Base-by-base conservation (phyloP, 2,888 invertebrate species). In the Gandaritis pyraliata region DNA sequence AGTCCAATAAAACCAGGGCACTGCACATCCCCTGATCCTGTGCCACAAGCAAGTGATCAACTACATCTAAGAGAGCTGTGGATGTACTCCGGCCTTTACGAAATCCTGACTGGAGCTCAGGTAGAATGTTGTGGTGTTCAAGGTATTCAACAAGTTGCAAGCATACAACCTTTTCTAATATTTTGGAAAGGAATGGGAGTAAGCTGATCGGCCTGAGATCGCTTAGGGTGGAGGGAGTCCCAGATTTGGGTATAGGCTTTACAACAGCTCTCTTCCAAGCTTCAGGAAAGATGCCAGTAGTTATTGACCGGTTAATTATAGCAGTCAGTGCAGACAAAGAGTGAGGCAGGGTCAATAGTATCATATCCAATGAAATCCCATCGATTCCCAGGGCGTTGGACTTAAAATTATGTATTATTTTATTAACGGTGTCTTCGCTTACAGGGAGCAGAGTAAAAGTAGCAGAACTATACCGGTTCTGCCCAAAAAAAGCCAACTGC, bases 201-300 rank as follows among this genome's bases (percentile, higher is more conserved):
- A 70, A 56, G 13, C 65, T 64, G 3, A 70, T 66, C 0, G 70
- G 66, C 0, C 68, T 18, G 0, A 68, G 47, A n/a, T 64, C 64
- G 11, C 60, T 60, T 1, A 48, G 7, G 3, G 7, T 0, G 5
- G 11, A 4, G 1, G 33, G 33, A 33, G 1, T 2, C 1, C 6
- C 6, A 33, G 2, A 4, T 33, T 33, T 33, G 1, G 59, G 59
- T 16, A 64, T 36, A 0, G 59, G 64, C 16, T 43, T 30, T 0
- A 59, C 48, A 1, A 56, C 23, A 15, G 58, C 62, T 1, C n/a
- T 15, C 23, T 49, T 51, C 58, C 62, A 62, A 0, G 10, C 1
- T 0, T 2, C 1, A 2, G 62, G 58, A 23, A 62, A 62, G 4
- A 11, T 50, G 0, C 30, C 23, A 2, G 49, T 10, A 1, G 2